phyloP scores from a whole-genome alignment of 1,140 invertebrate genomes.

The Drosophila nikananu region DNA sequence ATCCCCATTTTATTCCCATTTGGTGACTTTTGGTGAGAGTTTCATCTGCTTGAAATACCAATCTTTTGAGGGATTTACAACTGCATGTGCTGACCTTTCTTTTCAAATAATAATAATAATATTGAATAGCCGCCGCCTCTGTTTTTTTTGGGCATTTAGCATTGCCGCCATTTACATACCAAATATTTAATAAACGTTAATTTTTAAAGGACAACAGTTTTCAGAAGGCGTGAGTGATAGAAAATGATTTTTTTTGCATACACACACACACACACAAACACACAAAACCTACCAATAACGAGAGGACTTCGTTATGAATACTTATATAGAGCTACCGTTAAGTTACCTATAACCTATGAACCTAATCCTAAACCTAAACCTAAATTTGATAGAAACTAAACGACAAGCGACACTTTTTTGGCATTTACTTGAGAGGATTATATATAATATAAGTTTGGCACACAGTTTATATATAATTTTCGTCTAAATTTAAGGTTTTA shows the following conservation, averaged over 20 bases:
- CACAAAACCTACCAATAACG: constrained; percentile 38
- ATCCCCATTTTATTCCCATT: constrained; percentile 3
- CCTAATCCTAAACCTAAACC: constrained; percentile 33
- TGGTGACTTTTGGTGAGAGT: constrained; percentile 67
- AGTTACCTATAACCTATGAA: constrained; percentile 50
- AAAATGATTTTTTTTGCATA: constrained; percentile 56
- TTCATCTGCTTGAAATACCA: constrained; percentile 41
- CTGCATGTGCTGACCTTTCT: constrained; percentile 55
- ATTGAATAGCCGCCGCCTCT: constrained; percentile 6
- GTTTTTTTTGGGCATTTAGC: constrained; percentile 56
- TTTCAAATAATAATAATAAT: constrained; percentile 34
- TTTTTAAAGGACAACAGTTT: constrained; percentile 46
- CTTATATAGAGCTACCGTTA: constrained; percentile 72
- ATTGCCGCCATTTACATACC: constrained; percentile 81
- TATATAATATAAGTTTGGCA: constrained; percentile 67
- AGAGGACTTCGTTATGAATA: constrained; percentile 60
- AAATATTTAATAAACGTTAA: constrained; percentile 63
- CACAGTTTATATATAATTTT: constrained; percentile 69
- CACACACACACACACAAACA: neutral
- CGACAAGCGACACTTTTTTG: constrained; percentile 66
- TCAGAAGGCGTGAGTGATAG: constrained; percentile 69
- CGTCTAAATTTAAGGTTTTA: constrained; percentile 80
- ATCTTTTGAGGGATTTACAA: neutral
- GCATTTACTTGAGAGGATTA: constrained; percentile 81
- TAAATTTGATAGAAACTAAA: constrained; percentile 52